Conservation (phyloP, 2,113 vertebrate genomes). For the Leptocoma aspasia region DNA sequence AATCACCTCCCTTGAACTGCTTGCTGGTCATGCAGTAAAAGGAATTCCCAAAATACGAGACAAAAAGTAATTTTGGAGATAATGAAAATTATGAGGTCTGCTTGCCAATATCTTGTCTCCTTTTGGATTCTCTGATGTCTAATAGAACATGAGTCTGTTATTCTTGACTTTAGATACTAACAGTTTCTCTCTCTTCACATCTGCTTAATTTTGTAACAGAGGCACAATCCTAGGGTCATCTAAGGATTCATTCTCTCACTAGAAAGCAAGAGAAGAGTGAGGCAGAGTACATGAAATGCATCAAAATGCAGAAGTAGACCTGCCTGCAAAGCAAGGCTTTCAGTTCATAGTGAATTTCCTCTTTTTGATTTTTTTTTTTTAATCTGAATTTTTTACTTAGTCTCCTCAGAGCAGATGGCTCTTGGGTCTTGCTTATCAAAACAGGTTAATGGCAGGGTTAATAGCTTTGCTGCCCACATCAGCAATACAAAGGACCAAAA, state of each 20-base stretch:
- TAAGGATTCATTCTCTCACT: slow-evolving; percentile 24
- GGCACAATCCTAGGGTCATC: background rate
- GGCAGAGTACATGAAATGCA: background rate
- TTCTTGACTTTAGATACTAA: background rate
- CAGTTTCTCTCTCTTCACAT: background rate
- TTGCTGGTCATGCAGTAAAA: background rate
- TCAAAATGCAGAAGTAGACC: background rate
- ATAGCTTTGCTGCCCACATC: background rate
- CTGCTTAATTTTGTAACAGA: background rate
- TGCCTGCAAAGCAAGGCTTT: slow-evolving; percentile 9
- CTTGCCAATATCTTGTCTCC: background rate
- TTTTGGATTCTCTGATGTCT: background rate
- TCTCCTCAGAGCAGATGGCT: background rate
- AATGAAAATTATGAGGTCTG: background rate
- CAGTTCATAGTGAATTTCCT: background rate
- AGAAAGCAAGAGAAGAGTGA: background rate
- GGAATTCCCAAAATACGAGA: background rate
- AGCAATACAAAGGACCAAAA: background rate
- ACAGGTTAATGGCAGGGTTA: background rate
- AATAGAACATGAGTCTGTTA: background rate
- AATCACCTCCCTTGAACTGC: background rate
- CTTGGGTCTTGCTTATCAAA: background rate
- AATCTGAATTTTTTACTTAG: background rate
- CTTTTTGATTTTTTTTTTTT: background rate
- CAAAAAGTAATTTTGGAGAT: background rate